A percentile compares a stretch with the other conserved stretches of the same genome.
These are phyloP conservation scores for Cervus canadensis DNA, from an alignment of 2,113 vertebrate genomes.

Conservation along the genomic window DNA sequence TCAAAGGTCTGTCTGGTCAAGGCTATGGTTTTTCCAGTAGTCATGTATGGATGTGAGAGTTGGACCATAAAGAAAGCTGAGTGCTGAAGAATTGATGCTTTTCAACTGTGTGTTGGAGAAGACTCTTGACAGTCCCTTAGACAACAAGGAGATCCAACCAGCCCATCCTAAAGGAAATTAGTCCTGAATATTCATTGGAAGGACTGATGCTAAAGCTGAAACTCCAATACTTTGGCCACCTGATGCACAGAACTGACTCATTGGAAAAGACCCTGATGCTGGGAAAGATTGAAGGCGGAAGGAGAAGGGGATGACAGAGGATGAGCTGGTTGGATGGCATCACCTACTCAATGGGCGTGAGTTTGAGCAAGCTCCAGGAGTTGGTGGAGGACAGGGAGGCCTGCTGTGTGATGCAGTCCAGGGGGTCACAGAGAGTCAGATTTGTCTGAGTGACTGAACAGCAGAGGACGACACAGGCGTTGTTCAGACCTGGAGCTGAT, in stretches of 20 bases:
- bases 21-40: neutral
- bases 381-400: neutral
- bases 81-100: neutral
- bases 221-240: neutral
- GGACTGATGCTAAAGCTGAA: neutral
- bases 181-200: neutral
- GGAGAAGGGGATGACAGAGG: neutral
- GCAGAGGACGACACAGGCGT: neutral
- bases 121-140: neutral
- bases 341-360: fast-evolving
- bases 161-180: neutral
- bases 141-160: neutral
- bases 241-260: neutral
- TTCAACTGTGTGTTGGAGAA: neutral
- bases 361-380: neutral
- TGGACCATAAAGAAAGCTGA: neutral
- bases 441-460: neutral
- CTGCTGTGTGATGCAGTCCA: neutral
- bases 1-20: neutral
- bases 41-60: neutral
- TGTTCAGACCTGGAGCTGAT: neutral
- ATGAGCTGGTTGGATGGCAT: neutral
- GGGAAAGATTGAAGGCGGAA: neutral
- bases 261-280: neutral
- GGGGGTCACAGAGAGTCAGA: neutral